Conservation (phyloP, 2,113 vertebrate genomes). For the Heloderma charlesbogerti region DNA sequence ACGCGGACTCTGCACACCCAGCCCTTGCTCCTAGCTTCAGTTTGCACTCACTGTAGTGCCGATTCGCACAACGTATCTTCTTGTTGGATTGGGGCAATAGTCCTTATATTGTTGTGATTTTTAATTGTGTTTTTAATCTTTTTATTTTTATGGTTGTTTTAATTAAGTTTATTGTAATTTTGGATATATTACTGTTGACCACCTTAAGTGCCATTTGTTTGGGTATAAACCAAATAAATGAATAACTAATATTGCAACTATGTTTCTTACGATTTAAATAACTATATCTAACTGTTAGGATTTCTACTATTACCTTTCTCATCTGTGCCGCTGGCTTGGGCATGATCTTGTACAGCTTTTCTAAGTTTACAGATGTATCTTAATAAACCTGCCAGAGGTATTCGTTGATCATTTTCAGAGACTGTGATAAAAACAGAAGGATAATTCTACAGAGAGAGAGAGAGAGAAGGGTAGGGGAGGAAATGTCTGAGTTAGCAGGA, state of each 20-base stretch:
- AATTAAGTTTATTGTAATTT: too few species aligned
- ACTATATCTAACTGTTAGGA: not conserved
- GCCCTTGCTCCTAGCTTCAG: not conserved
- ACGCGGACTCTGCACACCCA: not conserved
- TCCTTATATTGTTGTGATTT: not conserved
- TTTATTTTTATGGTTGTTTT: too few species aligned
- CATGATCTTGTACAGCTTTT: constrained; percentile 75
- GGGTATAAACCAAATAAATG: too few species aligned
- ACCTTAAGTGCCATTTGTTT: too few species aligned
- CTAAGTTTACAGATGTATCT: constrained; percentile 83
- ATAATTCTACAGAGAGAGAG: constrained; percentile 78
- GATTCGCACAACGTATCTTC: not conserved
- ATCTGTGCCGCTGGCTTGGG: constrained; percentile 57
- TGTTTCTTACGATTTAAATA: not conserved
- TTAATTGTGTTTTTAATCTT: too few species aligned
- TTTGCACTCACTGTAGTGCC: not conserved
- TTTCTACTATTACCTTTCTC: constrained; percentile 59
- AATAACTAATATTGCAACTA: not conserved
- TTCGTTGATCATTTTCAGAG: constrained; percentile 84
- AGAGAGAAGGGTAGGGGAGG: not conserved
- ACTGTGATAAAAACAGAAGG: constrained; percentile 93
- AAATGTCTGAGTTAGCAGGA: constrained; percentile 29
- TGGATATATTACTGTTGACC: too few species aligned
- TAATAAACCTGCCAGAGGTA: constrained; percentile 85
- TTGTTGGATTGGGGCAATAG: not conserved